Evolutionary conservation across 2,888 invertebrate genomes (phyloP).

Genomic region (Drosophila barbarae): DNA sequence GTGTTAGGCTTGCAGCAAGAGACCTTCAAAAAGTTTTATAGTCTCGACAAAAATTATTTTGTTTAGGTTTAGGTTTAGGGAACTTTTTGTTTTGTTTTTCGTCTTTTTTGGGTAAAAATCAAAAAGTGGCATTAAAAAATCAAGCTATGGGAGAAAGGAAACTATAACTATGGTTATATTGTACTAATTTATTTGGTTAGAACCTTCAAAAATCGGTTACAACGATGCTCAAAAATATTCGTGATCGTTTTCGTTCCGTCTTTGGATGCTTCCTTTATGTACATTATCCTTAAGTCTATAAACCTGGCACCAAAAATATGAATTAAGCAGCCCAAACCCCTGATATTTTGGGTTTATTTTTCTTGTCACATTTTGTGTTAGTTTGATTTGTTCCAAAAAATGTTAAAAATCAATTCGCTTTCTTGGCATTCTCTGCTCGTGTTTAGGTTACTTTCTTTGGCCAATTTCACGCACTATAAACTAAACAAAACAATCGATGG

Average conservation of each 20-base stretch:
- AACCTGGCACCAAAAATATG: slow-evolving; percentile 54
- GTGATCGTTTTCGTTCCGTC: slow-evolving; percentile 68
- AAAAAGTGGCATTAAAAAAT: slow-evolving; percentile 46
- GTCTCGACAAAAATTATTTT: slow-evolving; percentile 65
- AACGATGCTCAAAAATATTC: slow-evolving; percentile 81
- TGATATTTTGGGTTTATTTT: not conserved
- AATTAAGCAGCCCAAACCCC: slow-evolving; percentile 45
- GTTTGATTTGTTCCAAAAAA: slow-evolving; percentile 70
- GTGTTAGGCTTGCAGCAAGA: slow-evolving; percentile 43
- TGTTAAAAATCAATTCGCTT: slow-evolving; percentile 75
- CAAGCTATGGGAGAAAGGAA: slow-evolving; percentile 35
- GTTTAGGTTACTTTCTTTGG: slow-evolving; percentile 37
- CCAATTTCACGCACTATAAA: slow-evolving; percentile 71
- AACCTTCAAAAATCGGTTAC: slow-evolving; percentile 52
- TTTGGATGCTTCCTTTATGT: slow-evolving; percentile 21
- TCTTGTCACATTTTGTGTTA: slow-evolving; percentile 39
- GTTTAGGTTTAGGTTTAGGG: slow-evolving; percentile 13
- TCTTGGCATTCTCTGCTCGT: slow-evolving; percentile 47
- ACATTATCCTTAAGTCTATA: slow-evolving; percentile 53
- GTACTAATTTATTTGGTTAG: slow-evolving; percentile 20
- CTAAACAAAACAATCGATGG: slow-evolving; percentile 63
- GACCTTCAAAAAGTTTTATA: slow-evolving; percentile 71
- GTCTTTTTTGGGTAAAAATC: slow-evolving; percentile 25
- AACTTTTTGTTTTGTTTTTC: slow-evolving; percentile 1
- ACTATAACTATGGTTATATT: slow-evolving; percentile 33